phyloP scores from a whole-genome alignment of 1,140 invertebrate species.

The Andricus grossulariae region DNA sequence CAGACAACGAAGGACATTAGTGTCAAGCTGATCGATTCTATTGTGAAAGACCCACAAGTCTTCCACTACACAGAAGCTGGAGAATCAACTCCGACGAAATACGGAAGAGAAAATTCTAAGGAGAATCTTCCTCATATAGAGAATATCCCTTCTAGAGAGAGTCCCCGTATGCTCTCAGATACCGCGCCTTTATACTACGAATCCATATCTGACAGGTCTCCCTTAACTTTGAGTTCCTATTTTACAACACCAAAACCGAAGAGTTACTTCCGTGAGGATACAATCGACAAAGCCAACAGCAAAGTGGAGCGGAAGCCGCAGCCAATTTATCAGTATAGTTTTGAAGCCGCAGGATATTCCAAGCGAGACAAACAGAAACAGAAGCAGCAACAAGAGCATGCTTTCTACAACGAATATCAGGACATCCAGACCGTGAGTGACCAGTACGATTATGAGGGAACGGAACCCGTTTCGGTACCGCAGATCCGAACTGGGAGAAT shows the following conservation, averaged over 20 bases:
- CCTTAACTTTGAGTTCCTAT: conserved; percentile 70
- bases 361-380: conserved; percentile 56
- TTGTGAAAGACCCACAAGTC: conserved; percentile 59
- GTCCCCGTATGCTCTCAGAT: conserved; percentile 60
- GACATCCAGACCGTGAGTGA: conserved; percentile 49
- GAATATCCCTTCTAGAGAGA: conserved; percentile 8
- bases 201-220: conserved; percentile 54
- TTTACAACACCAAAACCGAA: conserved; percentile 63
- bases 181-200: conserved; percentile 68
- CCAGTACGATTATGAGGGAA: conserved; percentile 60
- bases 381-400: conserved; percentile 47
- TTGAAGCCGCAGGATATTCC: conserved; percentile 76
- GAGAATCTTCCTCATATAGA: too few species aligned
- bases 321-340: conserved; percentile 79
- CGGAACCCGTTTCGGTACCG: conserved; percentile 44
- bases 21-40: conserved; percentile 61
- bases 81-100: conserved; percentile 37
- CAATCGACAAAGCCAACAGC: conserved; percentile 46
- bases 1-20: conserved; percentile 56
- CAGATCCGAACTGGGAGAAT: conserved; percentile 38
- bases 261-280: conserved; percentile 51
- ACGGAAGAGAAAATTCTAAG: conserved; percentile 45
- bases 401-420: conserved; percentile 58
- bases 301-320: conserved; percentile 69
- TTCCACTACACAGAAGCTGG: conserved; percentile 56